These are phyloP conservation scores for Raja brachyura DNA, from an alignment of 2,113 vertebrate genomes.

Conservation along the genomic window DNA sequence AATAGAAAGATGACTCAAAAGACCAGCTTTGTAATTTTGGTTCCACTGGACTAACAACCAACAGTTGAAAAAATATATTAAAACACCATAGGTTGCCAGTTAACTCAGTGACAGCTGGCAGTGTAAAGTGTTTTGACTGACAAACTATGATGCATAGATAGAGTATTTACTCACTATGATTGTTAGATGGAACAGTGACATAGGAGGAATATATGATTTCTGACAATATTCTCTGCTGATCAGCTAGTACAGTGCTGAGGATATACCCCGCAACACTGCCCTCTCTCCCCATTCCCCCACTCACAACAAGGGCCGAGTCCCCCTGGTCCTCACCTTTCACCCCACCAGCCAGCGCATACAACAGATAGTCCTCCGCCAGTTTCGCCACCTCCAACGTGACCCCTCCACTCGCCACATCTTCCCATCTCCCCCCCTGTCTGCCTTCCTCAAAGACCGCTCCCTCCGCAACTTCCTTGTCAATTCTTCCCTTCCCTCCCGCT, in stretches of 20 bases:
- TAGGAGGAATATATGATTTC: background rate
- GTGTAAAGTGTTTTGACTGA: conserved; percentile 45
- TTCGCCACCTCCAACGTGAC: too few relatives aligned
- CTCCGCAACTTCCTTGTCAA: too few relatives aligned
- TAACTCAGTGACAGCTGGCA: conserved; percentile 47
- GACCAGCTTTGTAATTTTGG: background rate
- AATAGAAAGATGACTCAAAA: background rate
- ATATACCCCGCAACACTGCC: too few relatives aligned
- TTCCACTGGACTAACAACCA: background rate
- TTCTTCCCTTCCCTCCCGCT: too few relatives aligned
- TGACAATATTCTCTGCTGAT: background rate
- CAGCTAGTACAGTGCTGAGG: background rate
- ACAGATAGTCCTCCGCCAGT: too few relatives aligned
- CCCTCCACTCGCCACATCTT: too few relatives aligned
- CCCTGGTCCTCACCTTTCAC: too few relatives aligned
- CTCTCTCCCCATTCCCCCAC: too few relatives aligned
- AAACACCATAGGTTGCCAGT: background rate
- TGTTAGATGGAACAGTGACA: conserved; percentile 51
- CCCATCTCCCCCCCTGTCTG: too few relatives aligned
- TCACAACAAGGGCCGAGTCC: too few relatives aligned
- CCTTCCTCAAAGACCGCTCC: too few relatives aligned
- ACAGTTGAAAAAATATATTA: background rate
- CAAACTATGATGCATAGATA: conserved; percentile 46
- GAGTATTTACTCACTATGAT: conserved; percentile 53
- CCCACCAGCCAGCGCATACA: too few relatives aligned